These are phyloP conservation scores for Apogon talboti DNA, from an alignment of 2,797 vertebrate species.

Conservation along the genomic window DNA sequence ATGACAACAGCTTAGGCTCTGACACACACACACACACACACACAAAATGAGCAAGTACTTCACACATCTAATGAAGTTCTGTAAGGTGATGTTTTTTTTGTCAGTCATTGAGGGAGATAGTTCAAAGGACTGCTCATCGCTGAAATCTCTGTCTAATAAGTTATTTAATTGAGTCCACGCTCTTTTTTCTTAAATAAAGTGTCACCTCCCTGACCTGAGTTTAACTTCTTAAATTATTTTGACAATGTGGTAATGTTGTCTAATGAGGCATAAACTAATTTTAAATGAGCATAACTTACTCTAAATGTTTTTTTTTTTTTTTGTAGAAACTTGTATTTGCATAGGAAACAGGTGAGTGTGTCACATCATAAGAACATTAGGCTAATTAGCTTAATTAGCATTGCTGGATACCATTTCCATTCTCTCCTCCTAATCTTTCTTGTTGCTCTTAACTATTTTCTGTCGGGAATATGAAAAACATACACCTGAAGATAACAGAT, in stretches of 20 bases:
- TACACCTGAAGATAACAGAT: constrained; percentile 17
- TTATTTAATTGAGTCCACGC: constrained; percentile 34
- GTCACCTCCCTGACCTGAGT: background rate
- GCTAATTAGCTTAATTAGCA: constrained; percentile 20
- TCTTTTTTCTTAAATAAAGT: background rate
- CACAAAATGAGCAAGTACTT: constrained; percentile 33
- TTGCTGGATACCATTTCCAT: constrained; percentile 1
- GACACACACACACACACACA: constrained; percentile 6
- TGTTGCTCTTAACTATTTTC: constrained; percentile 13
- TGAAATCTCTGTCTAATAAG: constrained; percentile 23
- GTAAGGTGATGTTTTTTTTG: constrained; percentile 39
- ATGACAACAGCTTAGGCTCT: constrained; percentile 16
- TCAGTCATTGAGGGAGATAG: constrained; percentile 20
- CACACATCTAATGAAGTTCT: constrained; percentile 53
- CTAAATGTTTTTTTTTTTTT: background rate
- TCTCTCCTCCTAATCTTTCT: background rate
- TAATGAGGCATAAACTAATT: background rate
- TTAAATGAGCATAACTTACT: background rate
- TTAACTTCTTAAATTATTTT: constrained; percentile 6
- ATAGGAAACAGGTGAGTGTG: background rate
- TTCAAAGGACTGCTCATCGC: constrained; percentile 17
- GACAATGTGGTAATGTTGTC: background rate
- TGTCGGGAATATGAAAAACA: constrained; percentile 13
- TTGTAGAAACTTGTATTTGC: background rate
- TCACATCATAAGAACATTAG: background rate